Evolutionary conservation across 1,140 invertebrate genomes (phyloP).

Genomic region (Aphaenogaster rudis): DNA sequence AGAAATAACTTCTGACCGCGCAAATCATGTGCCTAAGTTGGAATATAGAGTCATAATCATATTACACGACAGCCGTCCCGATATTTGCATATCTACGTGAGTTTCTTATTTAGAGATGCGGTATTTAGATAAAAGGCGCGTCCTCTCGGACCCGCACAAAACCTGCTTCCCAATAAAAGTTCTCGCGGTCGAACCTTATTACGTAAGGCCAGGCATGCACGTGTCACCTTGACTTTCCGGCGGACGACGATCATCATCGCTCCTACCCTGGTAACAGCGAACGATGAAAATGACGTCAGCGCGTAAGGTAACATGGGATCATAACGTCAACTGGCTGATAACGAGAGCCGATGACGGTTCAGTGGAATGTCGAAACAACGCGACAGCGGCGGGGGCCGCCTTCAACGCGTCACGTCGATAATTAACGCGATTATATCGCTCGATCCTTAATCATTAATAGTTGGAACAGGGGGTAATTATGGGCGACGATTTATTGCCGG

Average conservation of each 20-base stretch:
- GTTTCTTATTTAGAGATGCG: slow-evolving; percentile 31
- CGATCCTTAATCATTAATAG: slow-evolving; percentile 80
- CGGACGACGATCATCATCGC: background rate
- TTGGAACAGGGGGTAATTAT: slow-evolving; percentile 78
- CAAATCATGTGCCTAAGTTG: background rate
- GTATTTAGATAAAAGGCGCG: slow-evolving; percentile 27
- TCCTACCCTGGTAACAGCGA: background rate
- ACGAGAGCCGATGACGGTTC: background rate
- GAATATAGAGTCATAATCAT: slow-evolving; percentile 25
- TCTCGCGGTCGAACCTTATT: background rate
- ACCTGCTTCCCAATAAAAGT: slow-evolving; percentile 32
- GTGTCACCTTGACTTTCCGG: slow-evolving; percentile 44
- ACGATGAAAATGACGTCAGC: background rate
- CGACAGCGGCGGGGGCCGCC: background rate
- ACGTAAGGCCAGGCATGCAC: slow-evolving; percentile 20
- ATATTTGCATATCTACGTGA: slow-evolving; percentile 39
- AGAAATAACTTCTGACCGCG: background rate
- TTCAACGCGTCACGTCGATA: slow-evolving; percentile 62
- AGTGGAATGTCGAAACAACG: background rate
- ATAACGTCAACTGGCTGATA: too few species aligned
- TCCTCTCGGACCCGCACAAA: background rate
- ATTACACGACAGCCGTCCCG: background rate
- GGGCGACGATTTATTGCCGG: slow-evolving; percentile 78
- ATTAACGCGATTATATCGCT: slow-evolving; percentile 81
- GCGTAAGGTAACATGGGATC: background rate